Conservation (phyloP, 2,888 invertebrate genomes). For the Mellilla xanthometata region DNA sequence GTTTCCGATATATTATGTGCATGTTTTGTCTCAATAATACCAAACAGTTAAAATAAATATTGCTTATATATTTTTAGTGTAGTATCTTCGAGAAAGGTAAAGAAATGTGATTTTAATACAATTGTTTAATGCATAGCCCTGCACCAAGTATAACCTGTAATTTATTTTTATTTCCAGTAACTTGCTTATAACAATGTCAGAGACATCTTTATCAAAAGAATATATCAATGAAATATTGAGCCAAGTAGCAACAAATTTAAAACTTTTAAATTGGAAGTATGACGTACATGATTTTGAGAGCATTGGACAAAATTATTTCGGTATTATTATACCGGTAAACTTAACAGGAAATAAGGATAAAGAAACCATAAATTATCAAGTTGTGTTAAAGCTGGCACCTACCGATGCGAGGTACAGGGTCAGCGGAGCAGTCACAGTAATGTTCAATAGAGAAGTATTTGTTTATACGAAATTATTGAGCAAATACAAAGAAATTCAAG, state of each 20-base stretch:
- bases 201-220: conserved; percentile 1
- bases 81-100: too few species aligned
- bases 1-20: too few species aligned
- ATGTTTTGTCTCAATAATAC: too few species aligned
- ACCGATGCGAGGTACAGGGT: conserved; percentile 63
- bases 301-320: conserved; percentile 71
- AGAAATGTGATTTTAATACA: too few species aligned
- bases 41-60: too few species aligned
- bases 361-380: conserved; percentile 22
- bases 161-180: too few species aligned
- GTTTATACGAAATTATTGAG: conserved; percentile 54
- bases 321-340: conserved; percentile 57
- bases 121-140: too few species aligned
- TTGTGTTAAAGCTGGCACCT: conserved; percentile 69
- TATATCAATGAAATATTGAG: conserved; percentile 10
- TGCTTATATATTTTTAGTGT: too few species aligned
- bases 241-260: conserved; percentile 6
- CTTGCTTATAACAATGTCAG: background rate
- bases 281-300: conserved; percentile 46
- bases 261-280: conserved; percentile 37
- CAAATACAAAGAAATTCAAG: conserved; percentile 48
- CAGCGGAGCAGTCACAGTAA: conserved; percentile 62
- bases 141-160: too few species aligned
- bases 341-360: conserved; percentile 40
- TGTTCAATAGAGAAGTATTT: conserved; percentile 66